Conservation (phyloP, 2,888 invertebrate species). For the Limenitis camilla region DNA sequence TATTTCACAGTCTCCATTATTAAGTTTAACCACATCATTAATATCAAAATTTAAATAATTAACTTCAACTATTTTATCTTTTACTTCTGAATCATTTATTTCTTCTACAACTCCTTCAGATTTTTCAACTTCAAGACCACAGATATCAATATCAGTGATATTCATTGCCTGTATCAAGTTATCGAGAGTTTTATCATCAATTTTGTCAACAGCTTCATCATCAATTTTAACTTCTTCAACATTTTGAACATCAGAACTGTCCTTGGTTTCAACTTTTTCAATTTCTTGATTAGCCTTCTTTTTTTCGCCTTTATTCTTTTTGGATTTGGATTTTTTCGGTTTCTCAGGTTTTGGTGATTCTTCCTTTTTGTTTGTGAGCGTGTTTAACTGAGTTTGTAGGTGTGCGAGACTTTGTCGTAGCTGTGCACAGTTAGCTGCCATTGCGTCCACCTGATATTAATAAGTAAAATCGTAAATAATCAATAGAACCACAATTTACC, state of each 20-base stretch:
- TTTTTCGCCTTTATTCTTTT: slow-evolving; percentile 50
- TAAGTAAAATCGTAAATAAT: neutral
- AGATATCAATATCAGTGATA: slow-evolving; percentile 48
- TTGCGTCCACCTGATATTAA: slow-evolving; percentile 66
- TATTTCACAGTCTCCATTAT: neutral
- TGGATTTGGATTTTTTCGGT: slow-evolving; percentile 57
- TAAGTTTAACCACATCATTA: neutral
- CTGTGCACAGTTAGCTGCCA: slow-evolving; percentile 76
- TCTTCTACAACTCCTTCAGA: slow-evolving; percentile 1
- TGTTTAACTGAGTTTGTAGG: slow-evolving; percentile 73
- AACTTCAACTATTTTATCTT: slow-evolving; percentile 31
- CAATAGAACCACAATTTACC: neutral
- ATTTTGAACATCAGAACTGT: slow-evolving; percentile 22
- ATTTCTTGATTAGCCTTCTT: slow-evolving; percentile 33
- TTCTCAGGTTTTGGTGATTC: slow-evolving; percentile 56
- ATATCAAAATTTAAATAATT: neutral
- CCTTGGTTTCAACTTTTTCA: slow-evolving; percentile 21
- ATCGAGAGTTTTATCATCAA: slow-evolving; percentile 49
- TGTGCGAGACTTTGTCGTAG: slow-evolving; percentile 75
- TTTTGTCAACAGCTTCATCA: slow-evolving; percentile 34
- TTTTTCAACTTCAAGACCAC: slow-evolving; percentile 32
- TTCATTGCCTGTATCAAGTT: slow-evolving; percentile 55
- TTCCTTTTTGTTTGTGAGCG: slow-evolving; percentile 49
- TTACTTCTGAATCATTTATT: neutral
- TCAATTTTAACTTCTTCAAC: slow-evolving; percentile 27